Percentiles rank a stretch among this genome's conserved stretches.
Evolutionary conservation across 2,888 invertebrate genomes (phyloP).

Genomic region (Megamerina dolium): DNA sequence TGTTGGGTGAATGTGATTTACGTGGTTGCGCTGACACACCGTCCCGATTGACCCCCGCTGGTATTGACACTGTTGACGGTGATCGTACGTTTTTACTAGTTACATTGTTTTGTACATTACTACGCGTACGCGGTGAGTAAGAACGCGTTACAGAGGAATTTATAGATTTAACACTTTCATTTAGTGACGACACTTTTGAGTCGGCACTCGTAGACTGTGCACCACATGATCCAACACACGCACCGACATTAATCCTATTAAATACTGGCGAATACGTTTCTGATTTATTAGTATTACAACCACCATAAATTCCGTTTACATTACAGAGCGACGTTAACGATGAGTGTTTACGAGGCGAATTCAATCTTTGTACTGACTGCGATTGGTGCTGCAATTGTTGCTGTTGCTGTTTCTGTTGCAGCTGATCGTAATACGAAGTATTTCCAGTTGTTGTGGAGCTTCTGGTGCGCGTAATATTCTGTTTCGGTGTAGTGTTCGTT

Average conservation of each 20-base stretch:
- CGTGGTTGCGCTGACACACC: slow-evolving; percentile 23
- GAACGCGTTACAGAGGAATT: too few relatives aligned
- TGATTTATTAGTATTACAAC: too few relatives aligned
- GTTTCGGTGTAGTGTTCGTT: slow-evolving; percentile 7
- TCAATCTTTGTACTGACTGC: slow-evolving; percentile 38
- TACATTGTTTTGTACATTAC: slow-evolving; percentile 14
- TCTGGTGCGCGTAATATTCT: slow-evolving; percentile 13
- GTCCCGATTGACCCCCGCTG: neutral
- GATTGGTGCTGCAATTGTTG: slow-evolving; percentile 21
- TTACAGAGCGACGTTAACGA: slow-evolving; percentile 33
- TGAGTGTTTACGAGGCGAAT: slow-evolving; percentile 42
- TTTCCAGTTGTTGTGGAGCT: slow-evolving; percentile 22
- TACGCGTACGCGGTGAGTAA: slow-evolving; percentile 23
- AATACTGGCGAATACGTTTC: slow-evolving; percentile 12
- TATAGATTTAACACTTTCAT: too few relatives aligned
- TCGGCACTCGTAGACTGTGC: neutral
- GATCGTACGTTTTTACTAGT: slow-evolving; percentile 11
- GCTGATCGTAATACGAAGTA: too few relatives aligned
- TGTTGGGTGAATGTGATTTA: slow-evolving; percentile 44
- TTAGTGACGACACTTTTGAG: slow-evolving; percentile 7
- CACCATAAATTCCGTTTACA: slow-evolving; percentile 25
- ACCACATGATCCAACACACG: neutral
- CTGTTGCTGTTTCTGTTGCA: slow-evolving; percentile 14
- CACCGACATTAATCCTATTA: neutral
- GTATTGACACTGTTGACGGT: slow-evolving; percentile 11